phyloP scores from a whole-genome alignment of 2,888 invertebrate genomes.

The Mylabris sibirica region DNA sequence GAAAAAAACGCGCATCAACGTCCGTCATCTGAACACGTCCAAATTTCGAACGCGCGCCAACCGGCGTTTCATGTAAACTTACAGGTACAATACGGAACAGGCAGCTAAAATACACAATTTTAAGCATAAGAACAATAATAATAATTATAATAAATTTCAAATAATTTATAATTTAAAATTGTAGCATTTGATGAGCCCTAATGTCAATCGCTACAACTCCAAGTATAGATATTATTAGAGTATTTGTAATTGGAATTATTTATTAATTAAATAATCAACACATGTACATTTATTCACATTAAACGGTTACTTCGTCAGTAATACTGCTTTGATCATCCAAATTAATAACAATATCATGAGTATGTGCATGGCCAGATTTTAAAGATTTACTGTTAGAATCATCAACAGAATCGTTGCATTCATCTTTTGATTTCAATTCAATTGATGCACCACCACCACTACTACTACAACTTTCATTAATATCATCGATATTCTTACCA shows the following conservation, averaged over 20 bases:
- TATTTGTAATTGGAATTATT: conserved; percentile 12
- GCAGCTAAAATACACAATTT: neutral
- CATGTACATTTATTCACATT: conserved; percentile 51
- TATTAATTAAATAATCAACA: conserved; percentile 27
- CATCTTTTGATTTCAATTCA: conserved; percentile 47
- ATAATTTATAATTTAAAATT: conserved; percentile 18
- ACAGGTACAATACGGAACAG: neutral
- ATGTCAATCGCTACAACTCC: conserved; percentile 23
- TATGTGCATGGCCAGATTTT: conserved; percentile 73
- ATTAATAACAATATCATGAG: conserved; percentile 81
- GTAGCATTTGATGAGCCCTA: conserved; percentile 30
- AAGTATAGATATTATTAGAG: neutral
- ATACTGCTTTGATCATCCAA: conserved; percentile 81
- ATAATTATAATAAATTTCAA: too few relatives aligned
- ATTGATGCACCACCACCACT: conserved; percentile 36
- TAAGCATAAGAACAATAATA: neutral
- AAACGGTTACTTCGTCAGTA: conserved; percentile 83
- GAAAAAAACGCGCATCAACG: too few relatives aligned
- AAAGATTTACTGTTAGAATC: conserved; percentile 56
- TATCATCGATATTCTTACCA: conserved; percentile 34
- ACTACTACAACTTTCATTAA: conserved; percentile 2
- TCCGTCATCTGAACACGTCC: too few relatives aligned
- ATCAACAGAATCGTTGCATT: conserved; percentile 46
- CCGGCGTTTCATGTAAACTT: too few relatives aligned
- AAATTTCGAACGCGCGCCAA: too few relatives aligned